Percentiles rank a stretch among this genome's conserved stretches.
These are phyloP conservation scores for Sminthurinus aureus DNA, from an alignment of 2,888 invertebrate species.

Conservation along the genomic window DNA sequence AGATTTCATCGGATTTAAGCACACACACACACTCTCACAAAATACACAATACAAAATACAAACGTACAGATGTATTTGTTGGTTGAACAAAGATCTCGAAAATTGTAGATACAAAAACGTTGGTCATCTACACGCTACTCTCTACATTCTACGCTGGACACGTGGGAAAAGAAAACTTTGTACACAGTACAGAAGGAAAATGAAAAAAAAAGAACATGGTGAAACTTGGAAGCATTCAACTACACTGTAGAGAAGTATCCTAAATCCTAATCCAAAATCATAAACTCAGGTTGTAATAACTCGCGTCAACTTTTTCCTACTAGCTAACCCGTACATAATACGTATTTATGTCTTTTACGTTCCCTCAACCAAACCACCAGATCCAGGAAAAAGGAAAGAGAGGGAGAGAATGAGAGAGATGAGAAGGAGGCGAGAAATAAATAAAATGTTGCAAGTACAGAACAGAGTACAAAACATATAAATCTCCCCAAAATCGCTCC, in stretches of 20 bases:
- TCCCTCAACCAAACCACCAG: not conserved
- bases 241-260: not conserved
- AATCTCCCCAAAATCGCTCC: conserved; percentile 41
- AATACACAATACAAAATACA: no score
- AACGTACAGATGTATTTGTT: not conserved
- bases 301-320: conserved; percentile 18
- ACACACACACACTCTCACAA: not conserved
- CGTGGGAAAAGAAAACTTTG: no score
- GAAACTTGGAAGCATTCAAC: conserved; percentile 1
- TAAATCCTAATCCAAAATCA: conserved; percentile 32
- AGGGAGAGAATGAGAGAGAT: conserved; percentile 17
- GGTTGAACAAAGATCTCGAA: no score
- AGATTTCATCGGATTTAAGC: conserved; percentile 23
- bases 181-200: not conserved
- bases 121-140: no score
- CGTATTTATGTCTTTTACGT: conserved; percentile 30
- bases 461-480: conserved; percentile 32
- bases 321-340: conserved; percentile 27
- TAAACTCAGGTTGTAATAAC: conserved; percentile 38
- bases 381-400: conserved; percentile 28
- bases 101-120: no score
- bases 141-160: no score
- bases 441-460: conserved; percentile 49
- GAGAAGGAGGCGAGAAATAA: conserved; percentile 45
- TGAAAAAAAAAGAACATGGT: not conserved